Evolutionary conservation across 2,797 vertebrate genomes (phyloP), one percentile per base, ranked within the genome.

Genomic region (Acanthurus tractus): DNA sequence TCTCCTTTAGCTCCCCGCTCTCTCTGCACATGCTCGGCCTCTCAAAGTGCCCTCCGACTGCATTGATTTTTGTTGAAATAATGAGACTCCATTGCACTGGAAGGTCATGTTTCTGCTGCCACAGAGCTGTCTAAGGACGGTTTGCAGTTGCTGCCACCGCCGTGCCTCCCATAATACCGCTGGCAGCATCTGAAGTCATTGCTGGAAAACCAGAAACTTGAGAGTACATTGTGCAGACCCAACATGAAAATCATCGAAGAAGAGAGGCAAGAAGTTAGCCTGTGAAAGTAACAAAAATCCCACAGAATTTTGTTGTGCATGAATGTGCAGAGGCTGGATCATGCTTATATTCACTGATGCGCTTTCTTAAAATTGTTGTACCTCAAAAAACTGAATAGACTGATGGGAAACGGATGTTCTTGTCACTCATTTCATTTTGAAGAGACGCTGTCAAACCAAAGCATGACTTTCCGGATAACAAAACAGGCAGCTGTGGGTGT

Each of bases 61-160:
- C 88, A 96, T 97, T 84, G 95, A 96, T 96, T 96, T 93, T 92
- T 92, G 89, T 91, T 95, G 88, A 93, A 95, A 91, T 91, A 95
- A 93, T 89, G 82, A 91, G 89, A 93, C 94, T 93, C 86, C 76
- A 71, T 82, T 89, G 75, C 91, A 89, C 82, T 81, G 85, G 91
- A 88, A 94, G 96, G 93, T 96, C 95, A 90, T 93, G 86, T 93
- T 95, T 93, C 94, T 93, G 79, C 90, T 90, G 90, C 88, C 89
- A 90, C 77, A 86, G 74, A 90, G 80, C 84, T 76, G 83, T 87
- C 78, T 82, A 81, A 82, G 85, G 78, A 74, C 50, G 45, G 69
- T 55, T 63, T 61, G 76, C 74, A 83, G 58, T 59, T 83, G 71
- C 57, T 85, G 86, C 81, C 70, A 34, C 68, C 73, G 90, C 85